Evolutionary conservation across 2,113 vertebrate species (phyloP), one percentile per base, ranked within the genome.

Genomic region (Marmota flaviventris): DNA sequence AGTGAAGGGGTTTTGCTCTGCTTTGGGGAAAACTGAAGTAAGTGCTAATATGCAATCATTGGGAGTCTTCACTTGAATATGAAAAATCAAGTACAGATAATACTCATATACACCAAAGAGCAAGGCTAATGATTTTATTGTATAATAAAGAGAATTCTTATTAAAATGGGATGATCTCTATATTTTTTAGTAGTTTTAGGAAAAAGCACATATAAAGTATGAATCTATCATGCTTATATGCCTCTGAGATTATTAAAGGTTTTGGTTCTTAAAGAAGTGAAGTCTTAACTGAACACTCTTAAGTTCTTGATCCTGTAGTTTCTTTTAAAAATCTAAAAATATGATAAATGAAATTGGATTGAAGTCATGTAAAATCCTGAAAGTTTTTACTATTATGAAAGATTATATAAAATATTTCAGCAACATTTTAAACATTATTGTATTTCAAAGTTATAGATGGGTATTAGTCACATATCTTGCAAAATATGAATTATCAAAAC

Each of bases 11-110:
- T 9, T 84, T 96, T 84, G 24, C 76, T 97, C 45, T 95, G n/a
- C 83, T 96, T 88, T 93, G 48, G 73, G n/a, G 27, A 93, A 95
- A 63, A 84, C 25, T 67, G 76, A 95, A 58, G 22, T 58, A 90
- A 97, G 92, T 96, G 51, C 58, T 96, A 94, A 95, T 1, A 25
- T 82, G 18, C 58, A 76, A 76, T 72, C 95, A 93, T 85, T 92
- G 25, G 34, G 34, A 83, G 14, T 75, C 70, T 92, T 93, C 89
- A 63, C 86, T 92, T 84, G 93, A 78, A 78, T 90, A 77, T 27
- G 25, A 93, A 94, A 88, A 53, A 89, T 78, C 53, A 70, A 89
- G 34, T 39, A 16, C 88, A 75, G 24, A 85, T 78, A 93, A 79
- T 87, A 11, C 34, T 13, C 32, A 58, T n/a, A 65, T 78, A 48